phyloP scores from a whole-genome alignment of 2,797 vertebrate species.

The Macrochelys suwanniensis region DNA sequence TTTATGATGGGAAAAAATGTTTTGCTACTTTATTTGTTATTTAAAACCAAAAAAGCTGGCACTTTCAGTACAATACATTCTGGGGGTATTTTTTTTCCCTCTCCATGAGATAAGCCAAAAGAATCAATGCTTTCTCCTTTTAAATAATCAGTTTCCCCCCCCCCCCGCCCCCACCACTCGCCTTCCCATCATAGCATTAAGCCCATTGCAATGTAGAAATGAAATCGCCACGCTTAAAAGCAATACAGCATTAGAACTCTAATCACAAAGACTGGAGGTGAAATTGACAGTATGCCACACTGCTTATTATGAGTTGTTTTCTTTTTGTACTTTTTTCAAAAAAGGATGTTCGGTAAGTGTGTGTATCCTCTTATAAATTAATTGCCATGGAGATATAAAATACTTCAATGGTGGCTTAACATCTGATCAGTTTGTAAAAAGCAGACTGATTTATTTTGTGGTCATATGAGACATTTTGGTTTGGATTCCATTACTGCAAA shows the following conservation, averaged over 20 bases:
- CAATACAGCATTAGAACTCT: constrained; percentile 72
- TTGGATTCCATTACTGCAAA: fast-evolving
- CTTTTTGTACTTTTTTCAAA: constrained; percentile 15
- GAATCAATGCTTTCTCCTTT: constrained; percentile 67
- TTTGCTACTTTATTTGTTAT: constrained; percentile 84
- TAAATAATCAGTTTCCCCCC: constrained; percentile 74
- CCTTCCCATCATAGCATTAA: constrained; percentile 66
- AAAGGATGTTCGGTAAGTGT: neutral
- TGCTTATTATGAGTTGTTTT: constrained; percentile 31
- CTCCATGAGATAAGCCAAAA: constrained; percentile 67
- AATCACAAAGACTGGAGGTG: constrained; percentile 70
- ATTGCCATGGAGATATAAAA: neutral
- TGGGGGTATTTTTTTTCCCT: constrained; percentile 29
- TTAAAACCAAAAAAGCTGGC: constrained; percentile 78
- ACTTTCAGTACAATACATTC: constrained; percentile 47
- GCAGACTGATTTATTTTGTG: fast-evolving
- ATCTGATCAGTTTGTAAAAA: neutral
- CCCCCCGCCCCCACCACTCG: neutral
- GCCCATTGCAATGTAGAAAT: constrained; percentile 74
- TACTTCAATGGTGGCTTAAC: neutral
- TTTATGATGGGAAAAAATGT: constrained; percentile 81
- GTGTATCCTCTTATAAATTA: neutral
- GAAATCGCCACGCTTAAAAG: constrained; percentile 78
- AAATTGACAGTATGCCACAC: constrained; percentile 19
- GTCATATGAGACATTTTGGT: neutral